A percentile compares a stretch with the other conserved stretches of the same genome.
These are phyloP conservation scores for Caenorhabditis sulstoni DNA, from an alignment of 2,888 invertebrate genomes.

Conservation along the genomic window DNA sequence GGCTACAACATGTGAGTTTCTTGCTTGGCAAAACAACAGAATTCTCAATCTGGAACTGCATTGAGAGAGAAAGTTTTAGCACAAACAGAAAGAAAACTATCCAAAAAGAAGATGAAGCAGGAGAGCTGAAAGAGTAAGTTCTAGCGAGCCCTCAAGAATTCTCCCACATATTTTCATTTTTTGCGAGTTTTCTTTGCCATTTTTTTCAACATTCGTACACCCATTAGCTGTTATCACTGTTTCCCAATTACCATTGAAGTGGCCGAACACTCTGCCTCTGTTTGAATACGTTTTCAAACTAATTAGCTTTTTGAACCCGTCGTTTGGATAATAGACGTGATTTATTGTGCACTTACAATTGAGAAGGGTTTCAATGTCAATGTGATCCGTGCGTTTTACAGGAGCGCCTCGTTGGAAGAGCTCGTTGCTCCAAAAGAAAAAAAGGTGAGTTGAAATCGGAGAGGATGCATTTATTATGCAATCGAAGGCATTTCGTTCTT, in stretches of 20 bases:
- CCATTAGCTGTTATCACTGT: slow-evolving; percentile 30
- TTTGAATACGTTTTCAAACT: slow-evolving; percentile 9
- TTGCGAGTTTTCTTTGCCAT: slow-evolving; percentile 8
- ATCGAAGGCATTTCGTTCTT: slow-evolving; percentile 4
- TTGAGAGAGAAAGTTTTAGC: slow-evolving; percentile 36
- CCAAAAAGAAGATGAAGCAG: slow-evolving; percentile 36
- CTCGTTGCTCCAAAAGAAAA: slow-evolving; percentile 69
- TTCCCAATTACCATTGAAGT: slow-evolving; percentile 1
- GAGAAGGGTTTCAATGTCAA: neutral
- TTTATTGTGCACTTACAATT: slow-evolving; percentile 38
- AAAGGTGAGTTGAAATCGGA: slow-evolving; percentile 53
- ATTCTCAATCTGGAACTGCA: neutral
- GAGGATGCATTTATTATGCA: slow-evolving; percentile 6
- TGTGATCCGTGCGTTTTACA: slow-evolving; percentile 46
- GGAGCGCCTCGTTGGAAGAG: slow-evolving; percentile 75
- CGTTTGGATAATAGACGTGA: slow-evolving; percentile 51
- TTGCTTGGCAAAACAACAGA: slow-evolving; percentile 3
- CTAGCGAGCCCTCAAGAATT: slow-evolving; percentile 2
- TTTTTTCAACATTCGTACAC: slow-evolving; percentile 33
- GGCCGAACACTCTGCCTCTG: neutral
- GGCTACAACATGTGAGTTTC: slow-evolving; percentile 71
- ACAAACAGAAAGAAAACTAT: slow-evolving; percentile 50
- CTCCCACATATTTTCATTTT: neutral
- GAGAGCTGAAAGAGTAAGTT: slow-evolving; percentile 37
- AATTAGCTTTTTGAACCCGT: slow-evolving; percentile 15